Evolutionary conservation across 2,888 invertebrate genomes (phyloP), one percentile per base, ranked within the genome.

Genomic region (Dryomyza anilis): DNA sequence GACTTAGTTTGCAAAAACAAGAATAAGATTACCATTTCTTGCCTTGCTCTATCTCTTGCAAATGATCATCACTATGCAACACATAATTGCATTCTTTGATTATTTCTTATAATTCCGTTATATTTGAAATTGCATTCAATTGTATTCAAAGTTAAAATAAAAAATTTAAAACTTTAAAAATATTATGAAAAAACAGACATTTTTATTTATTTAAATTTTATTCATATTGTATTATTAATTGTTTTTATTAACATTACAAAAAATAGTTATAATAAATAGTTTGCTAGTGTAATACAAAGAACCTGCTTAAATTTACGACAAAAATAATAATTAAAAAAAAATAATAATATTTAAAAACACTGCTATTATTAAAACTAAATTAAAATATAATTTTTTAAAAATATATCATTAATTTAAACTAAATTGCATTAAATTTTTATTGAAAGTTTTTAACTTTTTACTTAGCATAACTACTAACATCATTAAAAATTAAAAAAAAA

Each of bases 261-360:
- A 57, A 27, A 56, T 36, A 39, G 39, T 60, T 60, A 60, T 60
- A 65, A 65, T 65, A 65, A 65, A 65, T 65, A 65, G 48, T 65
- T 55, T 57, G 30, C 57, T 57, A 57, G 14, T 50, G 48, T 56
- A 61, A 61, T 52, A 57, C 46, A 63, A 46, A 71, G 66, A 67
- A 72, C 70, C 71, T 70, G 68, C 67, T 69, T 70, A 72, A 68
- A 72, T 66, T 63, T 65, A 65, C 46, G 33, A 60, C 45, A 55
- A 46, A 45, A 30, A 23, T 60, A 45, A 12, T 29, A 16, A 45
- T 52, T 25, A 52, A 58, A 61, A 61, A 29, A 30, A 19, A 33
- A 36, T n/a, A n/a, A 16, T 27, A 61, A 25, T 27, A 61, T 4
- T 19, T 52, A 39, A 10, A 39, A 16, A 59, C 23, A 43, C n/a